phyloP scores from a whole-genome alignment of 2,888 invertebrate species.

The Nemapogon koenigi region DNA sequence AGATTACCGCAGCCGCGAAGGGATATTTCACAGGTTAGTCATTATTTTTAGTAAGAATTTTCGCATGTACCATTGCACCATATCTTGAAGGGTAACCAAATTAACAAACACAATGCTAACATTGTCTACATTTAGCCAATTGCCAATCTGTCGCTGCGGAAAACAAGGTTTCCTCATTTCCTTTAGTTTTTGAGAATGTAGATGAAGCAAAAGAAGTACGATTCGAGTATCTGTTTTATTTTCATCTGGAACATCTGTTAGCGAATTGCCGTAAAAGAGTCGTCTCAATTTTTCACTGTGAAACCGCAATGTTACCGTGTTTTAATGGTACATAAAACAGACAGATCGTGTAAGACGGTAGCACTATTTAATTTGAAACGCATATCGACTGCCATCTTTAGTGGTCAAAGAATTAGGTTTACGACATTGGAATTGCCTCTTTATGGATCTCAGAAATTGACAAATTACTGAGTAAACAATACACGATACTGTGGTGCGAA shows the following conservation, averaged over 20 bases:
- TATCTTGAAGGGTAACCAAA: too few species aligned
- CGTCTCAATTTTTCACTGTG: too few species aligned
- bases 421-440: not conserved
- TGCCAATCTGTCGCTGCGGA: not conserved
- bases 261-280: too few species aligned
- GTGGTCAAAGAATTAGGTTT: not conserved
- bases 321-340: too few species aligned
- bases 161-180: not conserved
- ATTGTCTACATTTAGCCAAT: not conserved
- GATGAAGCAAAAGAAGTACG: not conserved
- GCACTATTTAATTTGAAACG: conserved; percentile 30
- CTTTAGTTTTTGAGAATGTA: not conserved
- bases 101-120: not conserved
- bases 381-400: conserved; percentile 16
- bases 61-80: too few species aligned
- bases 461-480: not conserved
- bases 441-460: not conserved
- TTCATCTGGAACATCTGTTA: too few species aligned
- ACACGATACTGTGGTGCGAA: too few species aligned
- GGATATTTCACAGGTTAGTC: conserved; percentile 43
- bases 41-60: too few species aligned
- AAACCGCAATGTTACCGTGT: too few species aligned
- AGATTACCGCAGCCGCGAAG: conserved; percentile 41
- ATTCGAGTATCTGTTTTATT: not conserved
- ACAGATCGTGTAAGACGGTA: conserved; percentile 23